phyloP scores from a whole-genome alignment of 2,113 vertebrate species.

The Prionailurus viverrinus region DNA sequence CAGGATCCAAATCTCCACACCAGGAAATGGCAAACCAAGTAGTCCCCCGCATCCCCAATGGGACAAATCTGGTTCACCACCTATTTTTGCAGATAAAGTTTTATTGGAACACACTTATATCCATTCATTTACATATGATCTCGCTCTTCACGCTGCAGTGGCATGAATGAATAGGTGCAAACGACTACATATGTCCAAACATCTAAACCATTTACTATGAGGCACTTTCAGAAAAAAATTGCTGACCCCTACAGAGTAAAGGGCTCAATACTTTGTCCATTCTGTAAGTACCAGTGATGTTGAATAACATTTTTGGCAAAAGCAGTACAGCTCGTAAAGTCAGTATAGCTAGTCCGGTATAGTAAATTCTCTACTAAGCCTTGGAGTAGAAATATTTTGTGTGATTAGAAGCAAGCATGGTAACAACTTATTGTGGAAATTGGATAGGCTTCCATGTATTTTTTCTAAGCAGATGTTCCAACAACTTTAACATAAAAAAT shows the following conservation, averaged over 20 bases:
- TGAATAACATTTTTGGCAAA: background rate
- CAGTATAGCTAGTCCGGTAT: too few species aligned
- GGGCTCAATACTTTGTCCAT: background rate
- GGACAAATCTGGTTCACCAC: background rate
- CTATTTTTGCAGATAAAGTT: background rate
- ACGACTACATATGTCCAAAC: background rate
- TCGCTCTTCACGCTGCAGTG: background rate
- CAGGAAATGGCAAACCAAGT: background rate
- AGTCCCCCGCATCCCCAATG: background rate
- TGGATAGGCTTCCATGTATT: background rate
- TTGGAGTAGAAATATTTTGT: background rate
- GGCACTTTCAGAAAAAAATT: background rate
- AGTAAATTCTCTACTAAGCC: background rate
- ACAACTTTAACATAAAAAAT: background rate
- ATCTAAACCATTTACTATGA: background rate
- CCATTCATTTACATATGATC: background rate
- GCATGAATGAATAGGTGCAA: background rate
- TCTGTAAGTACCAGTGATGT: background rate
- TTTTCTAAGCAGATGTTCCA: background rate
- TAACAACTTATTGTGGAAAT: background rate
- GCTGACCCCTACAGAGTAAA: background rate
- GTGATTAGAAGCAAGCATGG: background rate
- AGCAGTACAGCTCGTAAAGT: background rate
- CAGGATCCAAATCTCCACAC: background rate
- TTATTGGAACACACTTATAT: background rate